Percentiles rank a stretch among this genome's conserved stretches.
These are phyloP conservation scores for Corydoras sp. DNA, from an alignment of 2,113 vertebrate genomes.

Conservation along the genomic window DNA sequence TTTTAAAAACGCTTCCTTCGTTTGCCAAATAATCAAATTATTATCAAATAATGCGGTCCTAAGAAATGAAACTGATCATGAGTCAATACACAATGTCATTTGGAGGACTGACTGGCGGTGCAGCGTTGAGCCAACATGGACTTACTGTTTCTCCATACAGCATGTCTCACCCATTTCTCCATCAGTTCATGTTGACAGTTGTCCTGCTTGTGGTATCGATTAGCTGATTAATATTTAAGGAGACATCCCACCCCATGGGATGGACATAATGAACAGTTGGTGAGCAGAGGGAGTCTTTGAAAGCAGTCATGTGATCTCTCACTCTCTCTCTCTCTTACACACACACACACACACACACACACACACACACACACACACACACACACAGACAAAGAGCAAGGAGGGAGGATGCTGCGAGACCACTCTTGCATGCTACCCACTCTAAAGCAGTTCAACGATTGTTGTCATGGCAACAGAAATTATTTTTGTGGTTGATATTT, in stretches of 20 bases:
- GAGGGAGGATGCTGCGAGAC: slow-evolving; percentile 7
- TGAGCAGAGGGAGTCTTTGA: slow-evolving; percentile 18
- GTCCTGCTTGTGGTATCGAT: slow-evolving; percentile 30
- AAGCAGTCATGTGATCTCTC: slow-evolving; percentile 7
- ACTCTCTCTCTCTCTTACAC: not conserved
- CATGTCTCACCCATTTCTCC: not conserved
- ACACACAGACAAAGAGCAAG: not conserved
- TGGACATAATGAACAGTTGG: slow-evolving; percentile 36
- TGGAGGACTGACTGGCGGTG: not conserved
- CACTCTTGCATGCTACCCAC: slow-evolving; percentile 29
- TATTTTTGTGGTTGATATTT: not conserved
- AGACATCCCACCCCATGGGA: slow-evolving; percentile 26
- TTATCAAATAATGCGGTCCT: not conserved
- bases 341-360: no score
- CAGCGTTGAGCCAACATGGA: not conserved
- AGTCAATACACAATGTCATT: slow-evolving; percentile 1
- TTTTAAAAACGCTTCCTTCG: no score
- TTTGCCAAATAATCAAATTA: no score
- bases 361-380: not conserved
- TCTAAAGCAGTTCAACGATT: slow-evolving; percentile 9
- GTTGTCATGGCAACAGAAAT: slow-evolving; percentile 47
- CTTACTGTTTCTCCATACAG: not conserved
- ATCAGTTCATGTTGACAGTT: not conserved
- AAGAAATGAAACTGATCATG: not conserved
- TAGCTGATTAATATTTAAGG: slow-evolving; percentile 37